These are phyloP conservation scores for Phoenicopterus ruber DNA, from an alignment of 2,113 vertebrate species.

Conservation along the genomic window DNA sequence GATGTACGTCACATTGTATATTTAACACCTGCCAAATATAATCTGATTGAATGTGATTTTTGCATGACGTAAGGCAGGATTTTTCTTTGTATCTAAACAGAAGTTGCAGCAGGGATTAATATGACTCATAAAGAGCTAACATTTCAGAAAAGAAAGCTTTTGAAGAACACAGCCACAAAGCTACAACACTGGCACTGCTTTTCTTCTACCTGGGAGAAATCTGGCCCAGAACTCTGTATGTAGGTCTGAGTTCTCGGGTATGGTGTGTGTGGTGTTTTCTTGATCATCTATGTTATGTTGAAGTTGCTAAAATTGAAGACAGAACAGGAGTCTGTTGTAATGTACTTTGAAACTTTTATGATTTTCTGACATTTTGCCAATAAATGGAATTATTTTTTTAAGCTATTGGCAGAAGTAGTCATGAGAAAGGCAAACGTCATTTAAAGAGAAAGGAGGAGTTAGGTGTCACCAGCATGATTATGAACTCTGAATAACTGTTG, in stretches of 20 bases:
- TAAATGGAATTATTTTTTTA: not conserved
- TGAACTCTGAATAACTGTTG: not conserved
- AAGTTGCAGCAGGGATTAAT: not conserved
- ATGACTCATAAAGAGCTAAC: not conserved
- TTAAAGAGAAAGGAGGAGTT: not conserved
- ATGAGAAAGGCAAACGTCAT: not conserved
- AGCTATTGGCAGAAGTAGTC: not conserved
- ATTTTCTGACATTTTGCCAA: not conserved
- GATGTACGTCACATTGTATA: not conserved
- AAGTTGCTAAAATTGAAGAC: not conserved
- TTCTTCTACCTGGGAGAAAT: not conserved
- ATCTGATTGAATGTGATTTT: not conserved
- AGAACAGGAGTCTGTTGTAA: not conserved
- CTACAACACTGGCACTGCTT: not conserved
- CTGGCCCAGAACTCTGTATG: not conserved
- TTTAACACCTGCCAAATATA: not conserved
- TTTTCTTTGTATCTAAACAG: not conserved
- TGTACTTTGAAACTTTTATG: not conserved
- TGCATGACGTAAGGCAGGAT: not conserved
- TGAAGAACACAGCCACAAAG: not conserved
- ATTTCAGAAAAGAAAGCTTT: not conserved
- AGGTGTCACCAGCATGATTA: not conserved
- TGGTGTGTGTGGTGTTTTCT: not conserved
- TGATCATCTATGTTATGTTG: not conserved
- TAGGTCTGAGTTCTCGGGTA: not conserved